Base-by-base conservation (phyloP, 2,113 vertebrate species). In the Arvicanthis niloticus region DNA sequence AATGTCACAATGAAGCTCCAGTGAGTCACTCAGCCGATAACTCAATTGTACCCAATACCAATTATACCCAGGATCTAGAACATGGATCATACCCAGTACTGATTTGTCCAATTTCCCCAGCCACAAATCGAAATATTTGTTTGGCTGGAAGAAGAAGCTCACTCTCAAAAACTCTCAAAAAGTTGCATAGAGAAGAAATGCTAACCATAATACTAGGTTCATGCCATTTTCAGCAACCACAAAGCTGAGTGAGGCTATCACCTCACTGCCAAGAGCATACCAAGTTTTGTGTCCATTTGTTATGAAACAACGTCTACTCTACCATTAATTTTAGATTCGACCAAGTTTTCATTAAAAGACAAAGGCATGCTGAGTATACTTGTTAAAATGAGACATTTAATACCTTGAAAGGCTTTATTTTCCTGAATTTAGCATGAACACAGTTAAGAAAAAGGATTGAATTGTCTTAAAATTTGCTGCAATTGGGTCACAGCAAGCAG, bases 11-110 rank as follows among this genome's bases (percentile, higher is more conserved):
- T n/a, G 67, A 72, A 67, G 78, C 82, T 68, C 37, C 56, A 24
- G 73, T 2, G 78, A 87, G 89, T 51, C 9, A 56, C 53, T 85
- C 21, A 29, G 45, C 78, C n/a, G 56, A 24, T 22, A 34, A 88
- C 81, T 82, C 75, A 48, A 0, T 21, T 94, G 91, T 93, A 94
- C 72, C 60, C 76, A 91, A 95, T 92, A 96, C 94, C 96, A 92
- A 91, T 91, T 45, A 73, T 3, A 40, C 29, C 80, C n/a, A 85
- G 81, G 88, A 84, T 92, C 78, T 62, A 67, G 84, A 95, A 78
- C 95, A 96, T 96, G 95, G 96, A 94, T 45, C 5, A 13, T 45
- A 26, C 11, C 40, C 40, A 45, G 40, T 76, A 24, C 72, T 75
- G 21, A 45, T 45, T 9, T 76, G 40, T 76, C 26, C 4, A 26